These are phyloP conservation scores for Alviniconcha marisindica DNA, from an alignment of 1,140 invertebrate genomes.

Conservation along the genomic window DNA sequence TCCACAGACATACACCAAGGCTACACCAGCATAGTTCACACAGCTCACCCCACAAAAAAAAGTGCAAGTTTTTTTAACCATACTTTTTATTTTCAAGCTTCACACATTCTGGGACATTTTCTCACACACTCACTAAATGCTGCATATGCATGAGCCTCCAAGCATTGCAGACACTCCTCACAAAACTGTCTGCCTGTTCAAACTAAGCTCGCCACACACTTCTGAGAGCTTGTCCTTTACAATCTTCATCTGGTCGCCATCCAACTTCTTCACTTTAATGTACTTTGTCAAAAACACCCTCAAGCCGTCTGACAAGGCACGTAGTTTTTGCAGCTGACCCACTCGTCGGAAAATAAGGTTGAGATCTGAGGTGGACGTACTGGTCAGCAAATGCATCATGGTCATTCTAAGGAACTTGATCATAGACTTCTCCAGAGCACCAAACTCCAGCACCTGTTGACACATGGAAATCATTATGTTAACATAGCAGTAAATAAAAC, in stretches of 20 bases:
- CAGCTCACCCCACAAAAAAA: no score
- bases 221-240: constrained; percentile 38
- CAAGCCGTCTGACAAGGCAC: constrained; percentile 85
- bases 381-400: constrained; percentile 82
- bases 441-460: constrained; percentile 85
- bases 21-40: no score
- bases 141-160: no score
- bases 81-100: no score
- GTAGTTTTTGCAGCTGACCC: constrained; percentile 81
- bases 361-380: constrained; percentile 80
- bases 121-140: no score
- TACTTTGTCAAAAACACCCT: constrained; percentile 89
- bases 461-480: neutral
- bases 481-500: no score
- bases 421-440: constrained; percentile 84
- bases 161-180: neutral
- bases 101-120: no score
- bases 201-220: neutral
- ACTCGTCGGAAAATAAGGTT: constrained; percentile 83
- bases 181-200: neutral
- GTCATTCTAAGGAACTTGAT: constrained; percentile 85
- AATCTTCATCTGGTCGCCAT: constrained; percentile 42
- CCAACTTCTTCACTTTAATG: constrained; percentile 80
- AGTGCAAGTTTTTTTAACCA: no score
- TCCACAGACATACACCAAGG: no score